Conservation (phyloP, 2,113 vertebrate genomes). For the Mormyrus lacerda region DNA sequence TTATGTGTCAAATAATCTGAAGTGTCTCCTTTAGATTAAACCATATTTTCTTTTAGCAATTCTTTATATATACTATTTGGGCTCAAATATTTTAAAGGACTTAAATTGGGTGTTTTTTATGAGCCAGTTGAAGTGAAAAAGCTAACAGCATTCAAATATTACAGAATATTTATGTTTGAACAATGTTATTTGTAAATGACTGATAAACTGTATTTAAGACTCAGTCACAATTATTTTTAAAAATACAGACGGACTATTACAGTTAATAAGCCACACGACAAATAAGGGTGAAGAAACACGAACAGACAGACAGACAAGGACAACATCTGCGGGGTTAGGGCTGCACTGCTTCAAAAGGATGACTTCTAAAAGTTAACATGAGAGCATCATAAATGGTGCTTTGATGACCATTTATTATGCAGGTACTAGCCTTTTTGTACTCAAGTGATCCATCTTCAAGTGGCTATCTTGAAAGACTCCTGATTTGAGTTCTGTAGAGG, state of each 20-base stretch:
- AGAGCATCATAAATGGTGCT: constrained; percentile 80
- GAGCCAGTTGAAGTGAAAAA: neutral
- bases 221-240: neutral
- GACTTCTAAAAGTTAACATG: neutral
- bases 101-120: neutral
- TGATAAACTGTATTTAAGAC: neutral
- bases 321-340: neutral
- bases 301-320: neutral
- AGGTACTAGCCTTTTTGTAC: constrained; percentile 88
- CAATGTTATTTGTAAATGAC: neutral
- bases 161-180: neutral
- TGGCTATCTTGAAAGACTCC: constrained; percentile 58
- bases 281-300: neutral
- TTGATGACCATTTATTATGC: constrained; percentile 83
- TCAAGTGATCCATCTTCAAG: constrained; percentile 59
- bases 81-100: neutral
- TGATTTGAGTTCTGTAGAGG: constrained; percentile 47
- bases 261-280: neutral
- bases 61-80: neutral
- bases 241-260: neutral
- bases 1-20: neutral
- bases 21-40: neutral
- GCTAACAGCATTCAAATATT: neutral
- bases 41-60: neutral
- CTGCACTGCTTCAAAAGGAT: neutral